Evolutionary conservation across 2,113 vertebrate genomes (phyloP).

Genomic region (Syrmaticus mikado): DNA sequence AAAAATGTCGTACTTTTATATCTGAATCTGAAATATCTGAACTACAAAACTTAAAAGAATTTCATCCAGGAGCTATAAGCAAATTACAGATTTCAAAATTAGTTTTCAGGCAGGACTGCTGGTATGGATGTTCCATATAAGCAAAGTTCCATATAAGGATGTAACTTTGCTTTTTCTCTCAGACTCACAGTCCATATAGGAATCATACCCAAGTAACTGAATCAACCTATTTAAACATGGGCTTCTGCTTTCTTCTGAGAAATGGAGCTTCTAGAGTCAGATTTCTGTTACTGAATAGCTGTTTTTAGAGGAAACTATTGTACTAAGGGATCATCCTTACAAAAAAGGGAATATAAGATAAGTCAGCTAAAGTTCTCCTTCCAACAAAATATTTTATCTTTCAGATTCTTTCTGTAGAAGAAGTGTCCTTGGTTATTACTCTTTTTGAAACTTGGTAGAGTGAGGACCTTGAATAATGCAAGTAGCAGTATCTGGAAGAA

Average conservation of each 20-base stretch:
- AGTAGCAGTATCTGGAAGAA: no score
- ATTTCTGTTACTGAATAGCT: background rate
- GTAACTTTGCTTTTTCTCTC: background rate
- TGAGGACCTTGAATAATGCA: no score
- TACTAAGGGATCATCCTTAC: background rate
- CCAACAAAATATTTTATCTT: background rate
- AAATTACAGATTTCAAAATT: background rate
- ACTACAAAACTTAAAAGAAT: background rate
- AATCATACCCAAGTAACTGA: background rate
- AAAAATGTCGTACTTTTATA: background rate
- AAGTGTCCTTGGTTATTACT: background rate
- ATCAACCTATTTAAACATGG: background rate
- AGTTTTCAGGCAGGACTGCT: background rate
- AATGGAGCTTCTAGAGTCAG: background rate
- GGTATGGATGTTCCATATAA: background rate
- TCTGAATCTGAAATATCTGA: background rate
- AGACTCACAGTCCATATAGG: background rate
- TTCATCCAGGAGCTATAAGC: background rate
- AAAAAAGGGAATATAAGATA: background rate
- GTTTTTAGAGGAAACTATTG: background rate
- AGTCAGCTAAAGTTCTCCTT: background rate
- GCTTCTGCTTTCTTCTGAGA: background rate
- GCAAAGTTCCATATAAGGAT: background rate
- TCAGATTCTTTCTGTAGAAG: background rate
- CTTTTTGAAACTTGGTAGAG: background rate